Percentiles rank a stretch among this genome's conserved stretches.
Conservation (phyloP, 2,113 vertebrate genomes). For the Lanius collurio region DNA sequence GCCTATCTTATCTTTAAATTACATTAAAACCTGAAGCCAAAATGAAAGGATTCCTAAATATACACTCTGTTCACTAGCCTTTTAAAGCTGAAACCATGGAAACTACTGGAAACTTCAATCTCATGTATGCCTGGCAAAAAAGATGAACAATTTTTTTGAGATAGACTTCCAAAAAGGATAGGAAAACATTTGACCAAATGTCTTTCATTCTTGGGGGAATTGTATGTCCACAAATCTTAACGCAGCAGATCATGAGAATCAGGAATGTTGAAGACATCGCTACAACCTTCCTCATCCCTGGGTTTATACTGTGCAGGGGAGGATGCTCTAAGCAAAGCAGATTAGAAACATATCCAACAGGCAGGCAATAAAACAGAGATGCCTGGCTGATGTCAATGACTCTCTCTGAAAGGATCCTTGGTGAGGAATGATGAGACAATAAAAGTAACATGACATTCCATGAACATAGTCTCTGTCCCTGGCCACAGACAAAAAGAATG, state of each 20-base stretch:
- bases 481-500: not conserved
- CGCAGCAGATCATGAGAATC: not conserved
- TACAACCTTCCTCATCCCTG: not conserved
- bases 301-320: not conserved
- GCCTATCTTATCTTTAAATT: not conserved
- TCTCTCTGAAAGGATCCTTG: not conserved
- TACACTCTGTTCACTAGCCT: not conserved
- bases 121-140: not conserved
- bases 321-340: not conserved
- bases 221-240: not conserved
- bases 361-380: not conserved
- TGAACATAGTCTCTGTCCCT: not conserved
- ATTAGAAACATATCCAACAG: not conserved
- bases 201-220: not conserved
- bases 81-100: conserved; percentile 13
- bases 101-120: not conserved
- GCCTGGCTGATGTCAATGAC: not conserved
- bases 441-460: not conserved
- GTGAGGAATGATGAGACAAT: not conserved
- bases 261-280: not conserved
- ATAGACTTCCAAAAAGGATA: not conserved
- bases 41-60: not conserved
- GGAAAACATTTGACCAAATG: not conserved
- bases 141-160: not conserved
- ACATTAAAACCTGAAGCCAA: not conserved